phyloP scores from a whole-genome alignment of 2,113 vertebrate genomes.

The Oenanthe melanoleuca region DNA sequence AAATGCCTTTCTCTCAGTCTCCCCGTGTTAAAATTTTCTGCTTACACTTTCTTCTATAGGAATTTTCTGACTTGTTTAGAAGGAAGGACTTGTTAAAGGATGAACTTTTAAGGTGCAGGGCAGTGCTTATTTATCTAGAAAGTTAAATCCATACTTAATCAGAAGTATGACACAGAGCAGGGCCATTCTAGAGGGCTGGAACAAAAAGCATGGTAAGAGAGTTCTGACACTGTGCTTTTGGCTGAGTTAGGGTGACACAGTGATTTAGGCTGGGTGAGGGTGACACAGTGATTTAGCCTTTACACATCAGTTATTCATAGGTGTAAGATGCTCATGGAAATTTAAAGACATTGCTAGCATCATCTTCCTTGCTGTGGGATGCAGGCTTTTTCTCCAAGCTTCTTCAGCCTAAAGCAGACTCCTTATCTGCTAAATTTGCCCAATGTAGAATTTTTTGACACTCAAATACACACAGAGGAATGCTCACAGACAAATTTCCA shows the following conservation, averaged over 20 bases:
- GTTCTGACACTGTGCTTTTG: neutral
- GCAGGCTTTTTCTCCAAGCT: neutral
- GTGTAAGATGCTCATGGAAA: neutral
- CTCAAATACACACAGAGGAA: neutral
- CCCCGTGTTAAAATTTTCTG: neutral
- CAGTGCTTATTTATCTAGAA: neutral
- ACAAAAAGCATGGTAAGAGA: neutral
- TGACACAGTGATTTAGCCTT: neutral
- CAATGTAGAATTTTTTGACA: neutral
- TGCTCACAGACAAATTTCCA: slow-evolving; percentile 29
- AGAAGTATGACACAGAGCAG: neutral
- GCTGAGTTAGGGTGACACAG: neutral
- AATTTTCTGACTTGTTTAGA: neutral
- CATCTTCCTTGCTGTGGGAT: neutral
- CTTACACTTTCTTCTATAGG: neutral
- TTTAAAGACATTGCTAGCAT: neutral
- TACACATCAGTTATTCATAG: neutral
- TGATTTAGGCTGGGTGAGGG: neutral
- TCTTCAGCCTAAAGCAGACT: slow-evolving; percentile 7
- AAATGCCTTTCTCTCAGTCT: neutral
- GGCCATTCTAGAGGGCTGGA: neutral
- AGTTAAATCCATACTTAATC: neutral
- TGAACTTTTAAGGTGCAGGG: neutral
- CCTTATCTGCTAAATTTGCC: neutral
- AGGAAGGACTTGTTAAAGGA: neutral